A percentile compares a stretch with the other conserved stretches of the same genome.
These are phyloP conservation scores for Lordiphosa stackelbergi DNA, from an alignment of 1,140 invertebrate genomes.

Conservation along the genomic window DNA sequence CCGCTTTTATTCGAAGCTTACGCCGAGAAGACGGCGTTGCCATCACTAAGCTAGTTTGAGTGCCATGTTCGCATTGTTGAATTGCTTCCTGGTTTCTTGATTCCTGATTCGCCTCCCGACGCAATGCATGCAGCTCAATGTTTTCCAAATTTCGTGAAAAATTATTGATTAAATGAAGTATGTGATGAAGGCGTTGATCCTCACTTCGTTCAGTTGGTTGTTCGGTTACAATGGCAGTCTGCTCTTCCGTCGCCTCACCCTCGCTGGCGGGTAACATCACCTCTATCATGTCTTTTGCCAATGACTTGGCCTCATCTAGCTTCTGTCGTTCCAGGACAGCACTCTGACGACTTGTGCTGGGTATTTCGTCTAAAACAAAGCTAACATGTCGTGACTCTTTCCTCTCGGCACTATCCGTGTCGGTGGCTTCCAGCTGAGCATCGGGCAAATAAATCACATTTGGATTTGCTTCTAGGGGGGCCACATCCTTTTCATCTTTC, in stretches of 20 bases:
- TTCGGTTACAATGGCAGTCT: neutral
- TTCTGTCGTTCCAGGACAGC: neutral
- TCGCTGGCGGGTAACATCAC: conserved; percentile 4
- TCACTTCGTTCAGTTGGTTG: neutral
- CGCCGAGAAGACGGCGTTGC: neutral
- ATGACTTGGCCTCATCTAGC: neutral
- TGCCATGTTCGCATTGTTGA: conserved; percentile 30
- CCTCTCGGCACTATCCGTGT: conserved; percentile 30
- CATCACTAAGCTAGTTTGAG: conserved; percentile 29
- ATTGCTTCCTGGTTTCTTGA: neutral
- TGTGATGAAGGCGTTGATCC: conserved; percentile 17
- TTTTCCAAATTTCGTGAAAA: conserved; percentile 43
- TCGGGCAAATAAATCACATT: conserved; percentile 40
- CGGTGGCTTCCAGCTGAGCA: conserved; percentile 38
- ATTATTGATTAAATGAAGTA: conserved; percentile 37
- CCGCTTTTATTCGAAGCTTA: neutral
- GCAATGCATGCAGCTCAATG: conserved; percentile 20
- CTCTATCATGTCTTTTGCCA: conserved; percentile 17
- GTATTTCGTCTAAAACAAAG: conserved; percentile 5
- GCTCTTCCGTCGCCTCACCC: neutral
- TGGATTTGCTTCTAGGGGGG: neutral
- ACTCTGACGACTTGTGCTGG: conserved; percentile 12
- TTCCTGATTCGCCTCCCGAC: neutral
- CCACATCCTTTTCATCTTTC: neutral
- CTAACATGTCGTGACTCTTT: conserved; percentile 4